Evolutionary conservation across 2,113 vertebrate species (phyloP), one percentile per base, ranked within the genome.

Genomic region (Aepyceros melampus): DNA sequence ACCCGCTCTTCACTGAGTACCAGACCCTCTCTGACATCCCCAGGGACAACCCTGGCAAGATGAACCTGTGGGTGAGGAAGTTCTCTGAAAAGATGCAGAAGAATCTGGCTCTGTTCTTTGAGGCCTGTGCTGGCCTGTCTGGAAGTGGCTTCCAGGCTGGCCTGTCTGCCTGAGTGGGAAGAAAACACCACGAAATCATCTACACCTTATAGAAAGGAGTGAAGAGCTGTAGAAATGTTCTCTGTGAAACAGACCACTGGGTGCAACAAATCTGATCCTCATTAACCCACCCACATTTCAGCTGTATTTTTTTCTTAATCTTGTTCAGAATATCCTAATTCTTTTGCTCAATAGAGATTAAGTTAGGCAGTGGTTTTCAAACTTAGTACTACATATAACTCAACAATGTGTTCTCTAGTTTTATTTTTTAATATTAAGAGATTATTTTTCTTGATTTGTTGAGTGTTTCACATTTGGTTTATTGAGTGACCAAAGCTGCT

Each of bases 81-180:
- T 99, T 99, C 95, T 99, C 99, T 33, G 56, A 94, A 56, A 81
- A 91, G 9, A 98, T 99, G 64, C 98, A 94, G 82, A 99, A 97
- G 98, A 99, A 99, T 84, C 97, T 99, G 89, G 62, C 33, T 29
- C 97, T 95, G 15, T 99, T 99, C 98, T 99, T 99, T 79, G 97
- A 99, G 95, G 97, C 98, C 55, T 99, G 99, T 98, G 98, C 82
- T 99, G 99, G 99, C 99, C 99, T 51, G 98, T 99, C 40, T 49
- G 1, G 91, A 89, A 27, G 98, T 99, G 53, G 98, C 98, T 13
- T 19, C 97, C 23, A 98, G 98, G 27, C 97, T 99, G 92, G 95
- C 98, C 92, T 86, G 6, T 45, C 98, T 99, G 53, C 99, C 99
- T 5, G 6, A 15, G 11, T 99, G 99, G 99, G 98, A 85, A 25